Conservation (phyloP, 2,888 invertebrate genomes). For the Camptogramma bilineatum region DNA sequence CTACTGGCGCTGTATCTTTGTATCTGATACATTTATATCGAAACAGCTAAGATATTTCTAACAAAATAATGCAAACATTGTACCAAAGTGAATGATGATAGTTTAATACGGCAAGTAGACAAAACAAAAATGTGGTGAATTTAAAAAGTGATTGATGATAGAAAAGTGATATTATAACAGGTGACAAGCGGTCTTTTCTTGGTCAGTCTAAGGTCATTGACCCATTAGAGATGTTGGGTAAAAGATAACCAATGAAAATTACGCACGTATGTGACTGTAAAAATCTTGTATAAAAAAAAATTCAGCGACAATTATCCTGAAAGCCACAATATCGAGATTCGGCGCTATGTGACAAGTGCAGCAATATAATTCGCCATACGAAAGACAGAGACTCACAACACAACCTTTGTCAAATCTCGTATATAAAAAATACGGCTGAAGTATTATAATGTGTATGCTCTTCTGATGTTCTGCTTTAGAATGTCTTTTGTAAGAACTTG, state of each 20-base stretch:
- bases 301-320: not conserved
- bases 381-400: not conserved
- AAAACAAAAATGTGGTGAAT: not conserved
- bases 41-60: too few relatives aligned
- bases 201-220: not conserved
- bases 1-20: too few relatives aligned
- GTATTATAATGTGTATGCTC: not conserved
- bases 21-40: too few relatives aligned
- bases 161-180: not conserved
- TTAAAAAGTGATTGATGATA: not conserved
- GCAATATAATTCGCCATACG: not conserved
- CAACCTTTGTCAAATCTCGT: not conserved
- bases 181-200: not conserved
- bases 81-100: not conserved
- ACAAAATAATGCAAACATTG: not conserved
- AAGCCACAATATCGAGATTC: not conserved
- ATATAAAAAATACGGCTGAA: not conserved
- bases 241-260: not conserved
- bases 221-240: not conserved
- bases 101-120: conserved; percentile 2
- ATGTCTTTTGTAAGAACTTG: not conserved
- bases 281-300: too few relatives aligned
- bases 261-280: too few relatives aligned
- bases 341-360: not conserved
- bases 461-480: not conserved